These are phyloP conservation scores for Pomatostomus ruficeps DNA, from an alignment of 2,113 vertebrate species.

Conservation along the genomic window DNA sequence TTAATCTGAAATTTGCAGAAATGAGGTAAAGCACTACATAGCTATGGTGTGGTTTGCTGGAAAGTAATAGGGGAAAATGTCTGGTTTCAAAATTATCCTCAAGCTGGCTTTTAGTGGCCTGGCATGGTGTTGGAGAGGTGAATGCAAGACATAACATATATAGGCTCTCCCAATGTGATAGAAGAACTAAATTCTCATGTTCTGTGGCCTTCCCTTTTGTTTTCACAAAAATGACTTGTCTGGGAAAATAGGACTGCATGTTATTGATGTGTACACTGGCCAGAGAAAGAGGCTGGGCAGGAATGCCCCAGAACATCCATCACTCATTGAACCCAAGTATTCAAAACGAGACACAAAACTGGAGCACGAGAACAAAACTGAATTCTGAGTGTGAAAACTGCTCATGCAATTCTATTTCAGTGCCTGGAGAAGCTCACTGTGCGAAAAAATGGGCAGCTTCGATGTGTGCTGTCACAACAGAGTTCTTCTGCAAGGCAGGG, in stretches of 20 bases:
- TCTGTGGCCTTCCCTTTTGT: not conserved
- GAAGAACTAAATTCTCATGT: not conserved
- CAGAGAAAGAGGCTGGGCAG: not conserved
- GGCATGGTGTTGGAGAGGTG: not conserved
- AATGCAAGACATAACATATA: fast-evolving
- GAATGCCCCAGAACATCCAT: not conserved
- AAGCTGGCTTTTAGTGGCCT: not conserved
- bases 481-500: not conserved
- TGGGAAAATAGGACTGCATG: not conserved
- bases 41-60: not conserved
- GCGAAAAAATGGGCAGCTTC: not conserved
- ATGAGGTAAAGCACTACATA: not conserved
- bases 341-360: not conserved
- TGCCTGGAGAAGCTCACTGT: not conserved
- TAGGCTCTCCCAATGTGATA: not conserved
- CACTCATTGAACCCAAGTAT: not conserved
- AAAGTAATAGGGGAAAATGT: not conserved
- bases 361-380: not conserved
- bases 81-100: not conserved
- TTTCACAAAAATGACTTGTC: not conserved
- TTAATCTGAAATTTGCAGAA: not conserved
- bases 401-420: not conserved
- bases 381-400: not conserved
- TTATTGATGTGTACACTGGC: not conserved
- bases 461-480: not conserved